These are phyloP conservation scores for Spatula clypeata DNA, from an alignment of 2,797 vertebrate genomes.

Conservation along the genomic window DNA sequence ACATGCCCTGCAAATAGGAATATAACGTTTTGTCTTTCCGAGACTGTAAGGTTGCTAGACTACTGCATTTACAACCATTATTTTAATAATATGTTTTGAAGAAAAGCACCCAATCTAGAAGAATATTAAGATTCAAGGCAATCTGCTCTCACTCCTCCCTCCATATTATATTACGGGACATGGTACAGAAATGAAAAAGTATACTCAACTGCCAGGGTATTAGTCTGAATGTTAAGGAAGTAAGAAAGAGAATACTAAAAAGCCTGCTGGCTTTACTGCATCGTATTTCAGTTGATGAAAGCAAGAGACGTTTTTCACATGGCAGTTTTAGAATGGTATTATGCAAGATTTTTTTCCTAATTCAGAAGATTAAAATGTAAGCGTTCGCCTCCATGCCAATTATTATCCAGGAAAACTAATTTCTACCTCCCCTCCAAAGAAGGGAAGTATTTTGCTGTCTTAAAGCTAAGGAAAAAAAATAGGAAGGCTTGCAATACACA, in stretches of 20 bases:
- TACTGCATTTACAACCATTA: background rate
- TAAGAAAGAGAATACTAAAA: constrained; percentile 44
- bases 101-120: background rate
- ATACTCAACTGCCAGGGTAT: background rate
- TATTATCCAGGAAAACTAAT: background rate
- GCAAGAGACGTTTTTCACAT: constrained; percentile 23
- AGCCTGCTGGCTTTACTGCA: constrained; percentile 23
- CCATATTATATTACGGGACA: background rate
- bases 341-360: constrained; percentile 43
- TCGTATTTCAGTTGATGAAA: background rate
- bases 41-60: background rate
- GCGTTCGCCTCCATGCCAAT: background rate
- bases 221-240: constrained; percentile 28
- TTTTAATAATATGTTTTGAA: background rate
- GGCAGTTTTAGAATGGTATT: constrained; percentile 42
- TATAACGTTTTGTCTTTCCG: background rate
- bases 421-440: background rate
- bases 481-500: constrained; percentile 30
- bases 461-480: background rate
- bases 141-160: background rate
- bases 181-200: background rate
- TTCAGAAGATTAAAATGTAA: constrained; percentile 13
- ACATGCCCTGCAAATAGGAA: background rate
- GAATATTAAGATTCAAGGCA: background rate
- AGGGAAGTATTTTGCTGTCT: background rate